Conservation (phyloP, 2,797 vertebrate species). For the Pterois miles region DNA sequence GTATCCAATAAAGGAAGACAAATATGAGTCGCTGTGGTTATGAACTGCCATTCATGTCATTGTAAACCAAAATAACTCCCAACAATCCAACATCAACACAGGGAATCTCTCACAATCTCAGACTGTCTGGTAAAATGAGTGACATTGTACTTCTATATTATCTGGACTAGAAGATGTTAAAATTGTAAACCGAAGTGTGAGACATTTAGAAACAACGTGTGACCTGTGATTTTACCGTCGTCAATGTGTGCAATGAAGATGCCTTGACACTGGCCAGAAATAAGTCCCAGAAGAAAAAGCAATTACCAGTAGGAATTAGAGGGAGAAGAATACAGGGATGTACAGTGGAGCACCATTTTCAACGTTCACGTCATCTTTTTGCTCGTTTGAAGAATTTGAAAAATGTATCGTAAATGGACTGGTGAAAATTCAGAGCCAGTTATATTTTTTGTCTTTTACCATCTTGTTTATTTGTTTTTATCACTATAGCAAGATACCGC, state of each 20-base stretch:
- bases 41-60: constrained; percentile 54
- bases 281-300: constrained; percentile 52
- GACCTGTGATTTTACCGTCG: constrained; percentile 68
- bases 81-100: constrained; percentile 52
- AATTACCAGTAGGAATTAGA: constrained; percentile 53
- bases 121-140: constrained; percentile 57
- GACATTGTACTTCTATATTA: constrained; percentile 67
- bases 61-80: constrained; percentile 56
- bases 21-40: constrained; percentile 37
- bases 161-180: constrained; percentile 66
- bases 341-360: constrained; percentile 73
- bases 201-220: constrained; percentile 68
- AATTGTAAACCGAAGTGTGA: constrained; percentile 65
- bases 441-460: constrained; percentile 68
- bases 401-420: constrained; percentile 59
- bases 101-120: constrained; percentile 47
- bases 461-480: constrained; percentile 48
- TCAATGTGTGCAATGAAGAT: constrained; percentile 73
- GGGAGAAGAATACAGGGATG: constrained; percentile 76
- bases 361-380: constrained; percentile 55
- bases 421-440: constrained; percentile 56
- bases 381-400: constrained; percentile 60
- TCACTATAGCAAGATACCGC: constrained; percentile 71
- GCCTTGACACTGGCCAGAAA: constrained; percentile 65
- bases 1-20: constrained; percentile 28